These are phyloP conservation scores for Felis chaus DNA, from an alignment of 2,113 vertebrate species.

Conservation along the genomic window DNA sequence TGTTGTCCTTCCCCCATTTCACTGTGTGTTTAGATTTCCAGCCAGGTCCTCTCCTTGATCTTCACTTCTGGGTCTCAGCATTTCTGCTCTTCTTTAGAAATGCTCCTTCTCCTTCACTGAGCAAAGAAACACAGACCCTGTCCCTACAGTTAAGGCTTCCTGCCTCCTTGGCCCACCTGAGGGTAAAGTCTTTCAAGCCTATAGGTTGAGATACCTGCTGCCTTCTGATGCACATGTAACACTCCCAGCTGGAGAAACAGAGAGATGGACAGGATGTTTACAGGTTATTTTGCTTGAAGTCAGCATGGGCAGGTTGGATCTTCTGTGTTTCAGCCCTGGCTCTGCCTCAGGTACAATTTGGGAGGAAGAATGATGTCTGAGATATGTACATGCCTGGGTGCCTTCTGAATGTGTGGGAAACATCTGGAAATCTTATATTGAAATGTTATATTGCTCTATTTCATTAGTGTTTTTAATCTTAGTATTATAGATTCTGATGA, in stretches of 20 bases:
- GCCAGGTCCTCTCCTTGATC: not conserved
- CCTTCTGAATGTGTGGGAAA: not conserved
- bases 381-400: not conserved
- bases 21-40: not conserved
- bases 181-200: not conserved
- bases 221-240: not conserved
- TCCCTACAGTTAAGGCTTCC: not conserved
- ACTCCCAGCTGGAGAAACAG: not conserved
- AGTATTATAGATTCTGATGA: not conserved
- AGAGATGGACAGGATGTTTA: not conserved
- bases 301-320: not conserved
- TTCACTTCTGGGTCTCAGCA: not conserved
- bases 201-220: not conserved
- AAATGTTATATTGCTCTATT: not conserved
- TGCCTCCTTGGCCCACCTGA: not conserved
- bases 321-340: not conserved
- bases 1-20: no score
- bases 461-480: conserved; percentile 18
- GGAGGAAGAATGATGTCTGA: not conserved
- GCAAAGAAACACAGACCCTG: not conserved
- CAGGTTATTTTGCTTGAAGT: not conserved
- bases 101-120: not conserved
- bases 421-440: not conserved
- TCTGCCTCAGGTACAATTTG: not conserved
- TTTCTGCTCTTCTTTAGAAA: not conserved